Evolutionary conservation across 2,888 invertebrate genomes (phyloP).

Genomic region (Drosophila algonquin): DNA sequence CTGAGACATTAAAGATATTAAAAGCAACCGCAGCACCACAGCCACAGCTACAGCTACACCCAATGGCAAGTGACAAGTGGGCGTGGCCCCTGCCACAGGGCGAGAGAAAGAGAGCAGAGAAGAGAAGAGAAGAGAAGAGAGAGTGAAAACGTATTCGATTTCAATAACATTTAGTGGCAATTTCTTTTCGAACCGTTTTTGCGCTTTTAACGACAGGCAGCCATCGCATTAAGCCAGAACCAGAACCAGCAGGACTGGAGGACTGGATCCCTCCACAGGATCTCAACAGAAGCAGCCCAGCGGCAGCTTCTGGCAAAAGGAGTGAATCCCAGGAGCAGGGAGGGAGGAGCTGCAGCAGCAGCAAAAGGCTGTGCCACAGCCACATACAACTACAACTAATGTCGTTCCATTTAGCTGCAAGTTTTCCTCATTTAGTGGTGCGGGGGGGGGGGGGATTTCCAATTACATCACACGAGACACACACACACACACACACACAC

Average conservation of each 20-base stretch:
- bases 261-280: slow-evolving; percentile 2
- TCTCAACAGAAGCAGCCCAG: not conserved
- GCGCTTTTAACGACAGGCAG: slow-evolving; percentile 62
- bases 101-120: not conserved
- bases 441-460: slow-evolving; percentile 20
- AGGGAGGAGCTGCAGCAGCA: not conserved
- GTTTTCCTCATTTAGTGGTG: not conserved
- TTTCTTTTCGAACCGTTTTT: slow-evolving; percentile 53
- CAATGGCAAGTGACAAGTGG: slow-evolving; percentile 40
- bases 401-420: slow-evolving; percentile 35
- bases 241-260: slow-evolving; percentile 32
- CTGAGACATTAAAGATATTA: slow-evolving; percentile 42
- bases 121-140: not conserved
- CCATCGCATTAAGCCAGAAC: slow-evolving; percentile 43
- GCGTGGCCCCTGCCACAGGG: slow-evolving; percentile 20
- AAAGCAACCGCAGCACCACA: slow-evolving; percentile 29
- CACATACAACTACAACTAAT: slow-evolving; percentile 36
- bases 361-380: slow-evolving; percentile 4
- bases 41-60: slow-evolving; percentile 3
- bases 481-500: not conserved
- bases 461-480: slow-evolving; percentile 35
- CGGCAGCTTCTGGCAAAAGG: slow-evolving; percentile 9
- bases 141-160: slow-evolving; percentile 58
- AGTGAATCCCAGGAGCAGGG: slow-evolving; percentile 12
- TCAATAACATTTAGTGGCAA: slow-evolving; percentile 77